phyloP scores from a whole-genome alignment of 2,113 vertebrate species.

The Morone chrysops region DNA sequence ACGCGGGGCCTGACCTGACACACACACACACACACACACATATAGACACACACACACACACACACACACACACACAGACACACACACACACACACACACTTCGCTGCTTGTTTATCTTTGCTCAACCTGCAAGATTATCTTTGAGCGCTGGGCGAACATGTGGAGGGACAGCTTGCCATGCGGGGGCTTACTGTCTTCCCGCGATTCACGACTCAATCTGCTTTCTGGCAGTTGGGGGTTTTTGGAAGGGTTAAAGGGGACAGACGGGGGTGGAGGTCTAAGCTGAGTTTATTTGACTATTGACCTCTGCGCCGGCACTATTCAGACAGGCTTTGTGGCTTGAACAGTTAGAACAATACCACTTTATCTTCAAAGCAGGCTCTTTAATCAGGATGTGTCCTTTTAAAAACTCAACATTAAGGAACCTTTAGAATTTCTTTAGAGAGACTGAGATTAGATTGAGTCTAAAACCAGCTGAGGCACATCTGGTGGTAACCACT shows the following conservation, averaged over 20 bases:
- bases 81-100: too few species aligned
- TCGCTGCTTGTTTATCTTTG: neutral
- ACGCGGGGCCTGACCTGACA: too few species aligned
- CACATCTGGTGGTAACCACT: too few species aligned
- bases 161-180: neutral
- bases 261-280: slow-evolving; percentile 35
- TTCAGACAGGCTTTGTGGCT: slow-evolving; percentile 36
- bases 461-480: too few species aligned
- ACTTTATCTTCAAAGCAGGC: slow-evolving; percentile 53
- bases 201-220: neutral
- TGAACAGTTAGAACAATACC: slow-evolving; percentile 35
- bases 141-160: neutral
- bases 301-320: slow-evolving; percentile 52
- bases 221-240: neutral
- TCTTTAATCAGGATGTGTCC: neutral
- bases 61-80: too few species aligned
- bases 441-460: too few species aligned
- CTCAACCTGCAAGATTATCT: neutral
- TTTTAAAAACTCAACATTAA: too few species aligned
- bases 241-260: slow-evolving; percentile 24
- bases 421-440: too few species aligned
- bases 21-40: too few species aligned
- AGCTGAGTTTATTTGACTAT: slow-evolving; percentile 67
- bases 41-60: too few species aligned
- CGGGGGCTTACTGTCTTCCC: neutral